Base-by-base conservation (phyloP, 2,888 invertebrate genomes). In the Aradus depressus region DNA sequence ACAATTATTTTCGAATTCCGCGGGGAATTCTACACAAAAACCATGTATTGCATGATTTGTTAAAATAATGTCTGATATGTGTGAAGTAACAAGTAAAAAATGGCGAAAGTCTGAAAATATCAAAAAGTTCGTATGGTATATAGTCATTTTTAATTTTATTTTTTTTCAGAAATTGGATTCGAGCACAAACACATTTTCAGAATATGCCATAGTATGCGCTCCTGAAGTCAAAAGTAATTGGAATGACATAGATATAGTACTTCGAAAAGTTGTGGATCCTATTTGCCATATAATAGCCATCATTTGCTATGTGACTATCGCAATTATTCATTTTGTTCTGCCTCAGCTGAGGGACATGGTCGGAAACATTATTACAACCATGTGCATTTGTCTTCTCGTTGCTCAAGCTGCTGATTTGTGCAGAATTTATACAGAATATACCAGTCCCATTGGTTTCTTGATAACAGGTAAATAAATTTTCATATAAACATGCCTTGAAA, bases 351-450 rank as follows among this genome's bases (percentile, higher is more conserved):
- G 86, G 64, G 87, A 89, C 70, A 72, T 88, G 44, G 80, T 85
- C 28, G 88, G 88, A 2, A 88, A 88, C 65, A 87, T 88, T 58
- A 77, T 88, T 53, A 86, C 87, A 1, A 87, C 85, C 41, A 81
- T 88, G 64, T 80, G 80, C 51, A 64, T 87, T 37, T 88, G 88
- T 62, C 70, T 88, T 59, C 81, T 87, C 62, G 70, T 82, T 4
- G 80, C 79, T 59, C 84, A 88, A 67, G 79, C 79, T 5, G 85
- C 87, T 6, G 82, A 85, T 64, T 73, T 84, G 55, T 83, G 86
- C 14, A 73, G 82, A 61, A 80, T 86, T 64, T 81, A 87, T 62
- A 85, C 84, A 0, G 82, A 88, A 62, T 81, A 82, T 60, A 82
- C 80, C 57, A 84, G 79, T 66, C 87, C 87, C 62, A 73, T 86